phyloP scores from a whole-genome alignment of 2,113 vertebrate genomes.

The Piprites chloris region DNA sequence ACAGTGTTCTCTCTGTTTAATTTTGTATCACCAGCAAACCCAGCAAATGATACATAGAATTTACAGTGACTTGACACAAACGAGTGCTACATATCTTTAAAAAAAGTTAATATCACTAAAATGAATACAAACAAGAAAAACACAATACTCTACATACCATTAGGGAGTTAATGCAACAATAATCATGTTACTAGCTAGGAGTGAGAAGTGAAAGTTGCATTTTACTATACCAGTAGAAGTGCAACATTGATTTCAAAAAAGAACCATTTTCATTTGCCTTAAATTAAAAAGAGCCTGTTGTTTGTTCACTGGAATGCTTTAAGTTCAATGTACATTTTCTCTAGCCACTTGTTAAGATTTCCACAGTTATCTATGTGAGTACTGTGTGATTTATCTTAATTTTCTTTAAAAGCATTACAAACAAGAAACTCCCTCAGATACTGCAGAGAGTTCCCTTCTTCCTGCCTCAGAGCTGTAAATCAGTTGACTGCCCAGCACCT shows the following conservation, averaged over 20 bases:
- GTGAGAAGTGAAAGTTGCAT: neutral
- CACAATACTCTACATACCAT: neutral
- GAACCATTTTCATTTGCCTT: neutral
- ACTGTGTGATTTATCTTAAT: neutral
- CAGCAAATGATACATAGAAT: neutral
- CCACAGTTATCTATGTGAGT: accelerated
- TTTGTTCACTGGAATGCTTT: neutral
- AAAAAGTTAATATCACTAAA: neutral
- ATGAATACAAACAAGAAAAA: neutral
- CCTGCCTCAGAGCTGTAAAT: neutral
- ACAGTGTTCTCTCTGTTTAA: neutral
- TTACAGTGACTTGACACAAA: neutral
- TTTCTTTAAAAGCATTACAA: neutral
- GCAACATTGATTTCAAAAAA: neutral
- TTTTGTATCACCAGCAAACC: neutral
- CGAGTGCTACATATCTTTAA: accelerated
- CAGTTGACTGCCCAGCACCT: neutral
- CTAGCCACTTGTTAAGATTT: neutral
- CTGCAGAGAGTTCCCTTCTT: neutral
- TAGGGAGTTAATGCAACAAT: neutral
- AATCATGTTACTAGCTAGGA: neutral
- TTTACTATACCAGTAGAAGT: neutral
- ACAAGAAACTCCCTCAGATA: neutral
- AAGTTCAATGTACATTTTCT: neutral
- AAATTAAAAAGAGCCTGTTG: neutral